These are phyloP conservation scores for Calypte anna DNA, from an alignment of 2,113 vertebrate species.

Conservation along the genomic window DNA sequence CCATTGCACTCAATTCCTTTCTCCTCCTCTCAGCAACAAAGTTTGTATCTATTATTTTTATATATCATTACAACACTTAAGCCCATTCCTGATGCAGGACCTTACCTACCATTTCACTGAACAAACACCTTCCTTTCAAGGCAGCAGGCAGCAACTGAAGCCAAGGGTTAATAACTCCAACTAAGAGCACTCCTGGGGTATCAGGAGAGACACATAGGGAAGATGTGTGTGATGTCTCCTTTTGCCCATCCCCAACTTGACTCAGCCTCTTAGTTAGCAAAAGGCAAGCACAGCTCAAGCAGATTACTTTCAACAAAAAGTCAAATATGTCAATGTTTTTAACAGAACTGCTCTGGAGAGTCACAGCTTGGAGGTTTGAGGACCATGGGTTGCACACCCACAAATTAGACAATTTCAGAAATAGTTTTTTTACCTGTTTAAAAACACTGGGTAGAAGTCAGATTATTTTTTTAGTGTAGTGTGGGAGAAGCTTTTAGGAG, in stretches of 20 bases:
- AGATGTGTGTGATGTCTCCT: not conserved
- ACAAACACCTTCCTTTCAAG: not conserved
- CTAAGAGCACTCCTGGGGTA: not conserved
- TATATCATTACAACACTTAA: not conserved
- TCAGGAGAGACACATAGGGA: not conserved
- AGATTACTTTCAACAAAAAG: accelerated
- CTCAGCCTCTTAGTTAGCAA: not conserved
- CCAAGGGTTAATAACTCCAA: not conserved
- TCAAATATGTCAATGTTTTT: not conserved
- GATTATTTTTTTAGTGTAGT: not conserved
- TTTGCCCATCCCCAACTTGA: not conserved
- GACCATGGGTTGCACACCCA: not conserved
- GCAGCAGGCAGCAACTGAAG: not conserved
- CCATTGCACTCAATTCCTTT: not conserved
- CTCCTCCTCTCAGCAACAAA: not conserved
- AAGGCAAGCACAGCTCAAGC: not conserved
- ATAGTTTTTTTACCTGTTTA: not conserved
- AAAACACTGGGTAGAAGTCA: not conserved
- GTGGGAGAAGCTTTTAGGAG: not conserved
- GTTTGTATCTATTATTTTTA: not conserved
- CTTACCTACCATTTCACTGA: not conserved
- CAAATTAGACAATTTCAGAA: not conserved
- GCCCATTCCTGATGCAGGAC: not conserved
- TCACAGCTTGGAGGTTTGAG: not conserved
- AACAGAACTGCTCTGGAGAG: not conserved